Conservation (phyloP, 2,888 invertebrate genomes). For the Cistogaster globosa region DNA sequence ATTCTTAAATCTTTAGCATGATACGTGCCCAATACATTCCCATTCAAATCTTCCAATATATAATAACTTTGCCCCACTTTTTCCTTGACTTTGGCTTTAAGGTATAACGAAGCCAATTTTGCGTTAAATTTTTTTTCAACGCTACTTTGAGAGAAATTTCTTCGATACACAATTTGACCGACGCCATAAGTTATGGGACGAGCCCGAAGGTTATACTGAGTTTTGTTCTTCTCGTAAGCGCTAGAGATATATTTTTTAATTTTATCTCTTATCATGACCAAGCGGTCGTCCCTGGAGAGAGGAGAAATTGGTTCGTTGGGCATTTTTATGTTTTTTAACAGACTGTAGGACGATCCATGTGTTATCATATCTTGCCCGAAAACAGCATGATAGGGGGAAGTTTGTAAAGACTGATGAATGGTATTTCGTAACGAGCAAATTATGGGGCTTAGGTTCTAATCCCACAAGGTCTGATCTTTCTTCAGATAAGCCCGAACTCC, state of each 20-base stretch:
- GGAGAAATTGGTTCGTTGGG: no score
- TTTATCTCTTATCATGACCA: no score
- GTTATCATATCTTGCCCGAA: no score
- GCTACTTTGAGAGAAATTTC: neutral
- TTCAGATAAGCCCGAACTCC: constrained; percentile 71
- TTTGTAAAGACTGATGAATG: constrained; percentile 13
- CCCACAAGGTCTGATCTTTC: constrained; percentile 60
- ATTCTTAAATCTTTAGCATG: no score
- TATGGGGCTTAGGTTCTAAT: constrained; percentile 29
- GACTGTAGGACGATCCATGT: constrained; percentile 14
- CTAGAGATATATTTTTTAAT: no score
- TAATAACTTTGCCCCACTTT: no score
- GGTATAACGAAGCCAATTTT: neutral
- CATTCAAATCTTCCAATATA: no score
- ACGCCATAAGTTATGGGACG: neutral
- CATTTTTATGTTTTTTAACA: no score
- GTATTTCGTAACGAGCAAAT: constrained; percentile 42
- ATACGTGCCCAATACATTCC: no score
- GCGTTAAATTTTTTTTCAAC: neutral
- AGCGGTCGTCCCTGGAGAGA: no score
- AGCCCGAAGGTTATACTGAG: neutral
- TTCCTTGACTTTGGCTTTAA: no score
- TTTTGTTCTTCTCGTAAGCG: no score
- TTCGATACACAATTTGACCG: neutral
- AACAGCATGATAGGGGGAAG: constrained; percentile 36